Base-by-base conservation (phyloP, 2,797 vertebrate genomes). In the Acridotheres tristis region DNA sequence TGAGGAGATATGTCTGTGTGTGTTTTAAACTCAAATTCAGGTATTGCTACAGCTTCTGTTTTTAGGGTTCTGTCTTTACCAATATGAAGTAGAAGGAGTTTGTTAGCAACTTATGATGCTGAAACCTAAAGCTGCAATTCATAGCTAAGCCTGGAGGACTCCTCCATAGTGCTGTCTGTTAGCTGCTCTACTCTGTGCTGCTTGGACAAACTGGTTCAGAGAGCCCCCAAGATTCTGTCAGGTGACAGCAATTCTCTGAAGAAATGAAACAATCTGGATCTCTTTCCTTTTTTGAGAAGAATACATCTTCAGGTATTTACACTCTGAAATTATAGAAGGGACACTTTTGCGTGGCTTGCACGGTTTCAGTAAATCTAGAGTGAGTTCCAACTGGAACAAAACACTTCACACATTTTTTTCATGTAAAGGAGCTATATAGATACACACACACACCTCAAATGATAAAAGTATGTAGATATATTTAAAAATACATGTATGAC, bases 361-460 rank as follows among this genome's bases (percentile, higher is more conserved):
- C 13, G 62, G 51, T 48, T 77, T 82, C 34, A 62, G 30, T 67
- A 58, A 53, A 84, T 57, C 30, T 61, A 55, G 17, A 89, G 59
- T 78, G 17, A 89, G 59, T 78, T 91, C 47, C 43, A 87, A 18
- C 23, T n/a, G 16, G 43, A 88, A 54, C 88, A 48, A 76, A 95
- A 71, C 10, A 23, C 18, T 65, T 45, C 4, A 61, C 34, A 26
- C 5, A 1, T 75, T 76, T 67, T 67, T 21, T 74, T 36, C 7
- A 7, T 65, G 22, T 68, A 53, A 69, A 83, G 36, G 45, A 76
- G 55, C 53, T 19, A 17, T 0, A 19, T 4, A 47, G 11, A 57
- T 7, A 66, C 0, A 57, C 7, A 66, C 0, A 32, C 7, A 13
- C 11, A 30, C 0, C 16, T 5, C 7, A 68, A 77, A 66, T n/a